phyloP scores from a whole-genome alignment of 2,888 invertebrate species.

The Hoplodrina blanda region DNA sequence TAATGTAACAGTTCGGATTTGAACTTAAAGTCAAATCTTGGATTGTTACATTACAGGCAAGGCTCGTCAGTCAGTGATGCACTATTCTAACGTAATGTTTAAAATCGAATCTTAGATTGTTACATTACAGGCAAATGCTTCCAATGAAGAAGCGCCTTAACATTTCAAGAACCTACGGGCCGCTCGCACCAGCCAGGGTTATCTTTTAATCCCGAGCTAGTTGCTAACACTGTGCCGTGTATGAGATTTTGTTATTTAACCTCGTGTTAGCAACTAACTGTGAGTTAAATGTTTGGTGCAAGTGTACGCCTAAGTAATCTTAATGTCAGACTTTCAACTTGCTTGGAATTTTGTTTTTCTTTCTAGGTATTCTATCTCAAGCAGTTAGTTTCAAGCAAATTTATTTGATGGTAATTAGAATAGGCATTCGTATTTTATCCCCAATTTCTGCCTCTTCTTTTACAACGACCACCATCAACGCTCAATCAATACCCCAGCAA shows the following conservation, averaged over 20 bases:
- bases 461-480: neutral
- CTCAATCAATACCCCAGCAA: too few relatives aligned
- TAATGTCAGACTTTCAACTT: constrained; percentile 8
- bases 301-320: neutral
- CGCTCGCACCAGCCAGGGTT: too few relatives aligned
- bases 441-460: neutral
- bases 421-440: neutral
- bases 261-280: neutral
- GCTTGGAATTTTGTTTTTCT: constrained; percentile 5
- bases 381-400: neutral
- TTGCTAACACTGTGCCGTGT: neutral
- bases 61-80: too few relatives aligned
- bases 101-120: too few relatives aligned
- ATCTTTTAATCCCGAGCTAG: neutral
- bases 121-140: too few relatives aligned
- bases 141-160: neutral
- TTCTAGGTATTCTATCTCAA: neutral
- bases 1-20: too few relatives aligned
- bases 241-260: neutral
- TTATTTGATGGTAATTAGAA: too few relatives aligned
- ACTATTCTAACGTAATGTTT: too few relatives aligned
- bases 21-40: too few relatives aligned
- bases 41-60: too few relatives aligned
- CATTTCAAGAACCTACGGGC: constrained; percentile 1
- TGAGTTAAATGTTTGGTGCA: neutral